Base-by-base conservation (phyloP, 2,113 vertebrate species). In the Bucco capensis region DNA sequence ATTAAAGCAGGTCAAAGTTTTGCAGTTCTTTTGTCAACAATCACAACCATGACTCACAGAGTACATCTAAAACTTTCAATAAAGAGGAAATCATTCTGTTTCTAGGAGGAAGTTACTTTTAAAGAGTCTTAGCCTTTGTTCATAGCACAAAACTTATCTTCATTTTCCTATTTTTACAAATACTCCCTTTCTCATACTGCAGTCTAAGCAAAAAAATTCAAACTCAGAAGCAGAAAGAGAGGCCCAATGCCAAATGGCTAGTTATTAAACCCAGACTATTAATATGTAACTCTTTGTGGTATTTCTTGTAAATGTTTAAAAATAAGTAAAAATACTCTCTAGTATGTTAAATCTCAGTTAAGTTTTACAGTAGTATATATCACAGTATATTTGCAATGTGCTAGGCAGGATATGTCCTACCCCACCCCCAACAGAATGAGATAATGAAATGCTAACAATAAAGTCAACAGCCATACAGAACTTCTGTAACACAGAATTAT, bases 291-390 rank as follows among this genome's bases (percentile, higher is more conserved):
- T 65, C 15, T 28, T 61, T 0, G 0, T 28, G 11, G 23, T 31
- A 57, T 31, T 75, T 42, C 58, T 46, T 57, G 83, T 85, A 83
- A 95, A 91, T 53, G 75, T 65, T 54, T 88, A 84, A 91, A 90
- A 92, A 54, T 27, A 37, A 58, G 61, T 74, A 62, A 77, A 89
- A 90, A 50, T 37, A 83, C 30, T 76, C 31, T 50, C 25, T 4
- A 71, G 21, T 16, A 46, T 2, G 13, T 70, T 83, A 77, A 71
- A 71, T 49, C 28, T n/a, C 40, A 64, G 79, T 67, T 37, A 70
- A 84, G 16, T 18, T 89, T 51, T 31, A 76, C 51, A 88, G 53
- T 18, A 65, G 23, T 7, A 49, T 19, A 8, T 12, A 46, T 15
- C 53, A 77, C 1, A 71, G 49, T 19, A 64, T 47, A 62, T 37